Conservation (phyloP, 2,888 invertebrate species). For the Argyra leucocephala region DNA sequence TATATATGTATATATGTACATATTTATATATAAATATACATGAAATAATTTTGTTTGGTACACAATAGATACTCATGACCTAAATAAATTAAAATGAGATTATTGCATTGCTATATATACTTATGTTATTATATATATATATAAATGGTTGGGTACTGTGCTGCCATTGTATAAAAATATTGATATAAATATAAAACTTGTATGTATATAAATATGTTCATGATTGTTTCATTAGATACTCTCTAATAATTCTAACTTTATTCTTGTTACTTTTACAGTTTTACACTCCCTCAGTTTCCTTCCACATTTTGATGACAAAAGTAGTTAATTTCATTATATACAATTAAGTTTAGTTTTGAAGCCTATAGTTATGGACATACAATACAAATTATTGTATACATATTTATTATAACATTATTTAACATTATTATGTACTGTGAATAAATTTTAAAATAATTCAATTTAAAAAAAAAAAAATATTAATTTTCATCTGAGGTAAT, state of each 20-base stretch:
- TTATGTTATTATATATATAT: not conserved
- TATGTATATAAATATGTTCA: not conserved
- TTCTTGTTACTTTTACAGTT: not conserved
- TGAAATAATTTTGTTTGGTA: not conserved
- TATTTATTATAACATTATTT: too few relatives aligned
- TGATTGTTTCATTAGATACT: not conserved
- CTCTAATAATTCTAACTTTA: not conserved
- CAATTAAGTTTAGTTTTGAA: too few relatives aligned
- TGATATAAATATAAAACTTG: not conserved
- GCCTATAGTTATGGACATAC: too few relatives aligned
- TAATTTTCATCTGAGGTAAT: too few relatives aligned
- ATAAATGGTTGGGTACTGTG: not conserved
- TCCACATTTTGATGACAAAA: too few relatives aligned
- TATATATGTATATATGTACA: too few relatives aligned
- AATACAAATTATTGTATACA: too few relatives aligned
- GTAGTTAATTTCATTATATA: too few relatives aligned
- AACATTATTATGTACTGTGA: too few relatives aligned
- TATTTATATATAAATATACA: too few relatives aligned
- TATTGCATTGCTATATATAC: slow-evolving; percentile 4
- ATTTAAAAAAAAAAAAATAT: too few relatives aligned
- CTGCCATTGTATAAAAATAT: not conserved
- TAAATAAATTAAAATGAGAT: not conserved
- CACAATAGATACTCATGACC: slow-evolving; percentile 11
- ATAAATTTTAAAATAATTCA: too few relatives aligned
- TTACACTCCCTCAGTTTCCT: not conserved